A percentile compares a stretch with the other conserved stretches of the same genome.
phyloP scores from a whole-genome alignment of 2,113 vertebrate genomes.

The Acanthochromis polyacanthus region DNA sequence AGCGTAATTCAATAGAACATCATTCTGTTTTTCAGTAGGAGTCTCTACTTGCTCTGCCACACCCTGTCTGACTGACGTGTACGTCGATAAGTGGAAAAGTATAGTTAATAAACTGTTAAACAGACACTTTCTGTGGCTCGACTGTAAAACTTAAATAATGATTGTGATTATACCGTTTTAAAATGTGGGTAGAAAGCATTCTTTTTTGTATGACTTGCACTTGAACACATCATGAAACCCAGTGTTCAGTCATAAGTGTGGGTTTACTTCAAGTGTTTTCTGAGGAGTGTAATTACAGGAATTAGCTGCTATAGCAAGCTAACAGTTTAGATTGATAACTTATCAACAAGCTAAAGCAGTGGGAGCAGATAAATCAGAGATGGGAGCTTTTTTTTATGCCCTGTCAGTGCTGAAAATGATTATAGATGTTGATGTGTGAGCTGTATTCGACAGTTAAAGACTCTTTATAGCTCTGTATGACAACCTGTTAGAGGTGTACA shows the following conservation, averaged over 20 bases:
- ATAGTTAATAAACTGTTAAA: background rate
- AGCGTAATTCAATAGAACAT: conserved; percentile 45
- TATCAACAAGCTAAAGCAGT: conserved; percentile 6
- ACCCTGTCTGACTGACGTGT: conserved; percentile 29
- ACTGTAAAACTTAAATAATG: background rate
- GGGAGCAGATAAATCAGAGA: background rate
- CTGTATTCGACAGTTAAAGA: no score
- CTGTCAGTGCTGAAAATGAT: no score
- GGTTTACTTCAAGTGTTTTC: background rate
- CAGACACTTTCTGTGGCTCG: background rate
- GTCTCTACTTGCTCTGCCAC: conserved; percentile 21
- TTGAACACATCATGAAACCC: conserved; percentile 1
- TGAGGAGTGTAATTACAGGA: no score
- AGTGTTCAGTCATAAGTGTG: background rate
- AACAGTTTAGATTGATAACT: background rate
- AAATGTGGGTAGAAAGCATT: background rate
- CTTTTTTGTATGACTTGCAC: background rate
- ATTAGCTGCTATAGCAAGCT: background rate
- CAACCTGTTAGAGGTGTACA: no score
- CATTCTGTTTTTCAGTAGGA: conserved; percentile 27
- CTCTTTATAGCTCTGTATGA: no score
- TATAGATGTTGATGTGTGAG: no score
- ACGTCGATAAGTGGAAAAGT: conserved; percentile 8
- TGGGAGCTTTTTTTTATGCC: background rate
- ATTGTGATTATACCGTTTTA: background rate